Evolutionary conservation across 2,888 invertebrate genomes (phyloP).

Genomic region (Caradrina kadenii): DNA sequence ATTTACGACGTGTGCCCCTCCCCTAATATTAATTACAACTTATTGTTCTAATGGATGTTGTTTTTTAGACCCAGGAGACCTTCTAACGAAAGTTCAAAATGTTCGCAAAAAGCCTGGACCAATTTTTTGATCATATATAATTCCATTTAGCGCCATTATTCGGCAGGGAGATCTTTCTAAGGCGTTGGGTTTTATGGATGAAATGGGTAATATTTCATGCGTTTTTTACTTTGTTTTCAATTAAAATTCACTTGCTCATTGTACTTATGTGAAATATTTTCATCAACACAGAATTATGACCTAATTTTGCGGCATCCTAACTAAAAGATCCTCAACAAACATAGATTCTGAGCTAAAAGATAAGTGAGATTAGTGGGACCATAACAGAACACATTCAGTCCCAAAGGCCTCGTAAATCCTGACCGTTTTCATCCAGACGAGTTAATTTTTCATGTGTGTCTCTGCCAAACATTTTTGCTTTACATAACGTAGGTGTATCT

Average conservation of each 20-base stretch:
- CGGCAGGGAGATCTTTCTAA: constrained; percentile 11
- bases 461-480: constrained; percentile 36
- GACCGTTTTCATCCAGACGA: constrained; percentile 49
- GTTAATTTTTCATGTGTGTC: constrained; percentile 58
- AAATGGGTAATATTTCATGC: constrained; percentile 11
- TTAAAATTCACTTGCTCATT: not conserved
- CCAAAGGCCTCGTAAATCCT: constrained; percentile 52
- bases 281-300: not conserved
- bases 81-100: constrained; percentile 65
- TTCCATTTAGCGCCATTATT: constrained; percentile 36
- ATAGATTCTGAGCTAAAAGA: constrained; percentile 53
- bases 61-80: constrained; percentile 62
- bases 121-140: constrained; percentile 55
- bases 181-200: constrained; percentile 11
- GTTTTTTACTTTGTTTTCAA: not conserved
- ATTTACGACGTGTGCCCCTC: constrained; percentile 78
- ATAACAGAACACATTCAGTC: constrained; percentile 49
- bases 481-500: constrained; percentile 10
- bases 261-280: not conserved
- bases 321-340: constrained; percentile 42
- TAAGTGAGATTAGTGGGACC: constrained; percentile 60
- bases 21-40: constrained; percentile 80
- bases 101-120: constrained; percentile 56
- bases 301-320: constrained; percentile 25
- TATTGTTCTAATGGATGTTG: constrained; percentile 72